Evolutionary conservation across 2,888 invertebrate species (phyloP).

Genomic region (Acleris sparsana): DNA sequence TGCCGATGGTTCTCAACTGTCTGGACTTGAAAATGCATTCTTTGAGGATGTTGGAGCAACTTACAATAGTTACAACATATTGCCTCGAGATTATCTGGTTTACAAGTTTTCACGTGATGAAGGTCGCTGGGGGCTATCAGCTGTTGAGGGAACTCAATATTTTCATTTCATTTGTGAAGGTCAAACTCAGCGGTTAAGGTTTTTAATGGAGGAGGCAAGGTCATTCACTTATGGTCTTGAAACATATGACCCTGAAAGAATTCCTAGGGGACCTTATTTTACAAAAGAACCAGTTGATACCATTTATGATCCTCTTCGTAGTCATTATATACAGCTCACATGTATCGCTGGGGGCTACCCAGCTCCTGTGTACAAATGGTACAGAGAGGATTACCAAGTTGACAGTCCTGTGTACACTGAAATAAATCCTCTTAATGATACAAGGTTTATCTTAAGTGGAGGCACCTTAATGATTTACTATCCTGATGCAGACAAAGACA

Average conservation of each 20-base stretch:
- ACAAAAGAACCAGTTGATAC: constrained; percentile 92
- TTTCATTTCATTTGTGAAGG: constrained; percentile 95
- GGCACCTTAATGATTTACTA: constrained; percentile 94
- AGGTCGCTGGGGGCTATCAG: constrained; percentile 93
- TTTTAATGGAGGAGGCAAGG: constrained; percentile 88
- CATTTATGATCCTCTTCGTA: constrained; percentile 91
- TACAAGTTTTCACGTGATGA: constrained; percentile 89
- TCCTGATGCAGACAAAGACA: constrained; percentile 91
- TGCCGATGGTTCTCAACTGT: constrained; percentile 90
- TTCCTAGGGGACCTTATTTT: constrained; percentile 95
- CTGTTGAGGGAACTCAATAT: constrained; percentile 90
- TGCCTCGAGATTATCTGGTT: constrained; percentile 89
- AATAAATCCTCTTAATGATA: constrained; percentile 90
- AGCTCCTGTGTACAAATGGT: constrained; percentile 95
- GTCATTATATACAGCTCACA: constrained; percentile 90
- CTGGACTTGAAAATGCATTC: constrained; percentile 92
- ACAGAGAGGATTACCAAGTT: constrained; percentile 92
- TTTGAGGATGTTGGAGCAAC: constrained; percentile 83
- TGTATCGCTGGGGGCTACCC: constrained; percentile 95
- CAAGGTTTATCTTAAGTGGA: constrained; percentile 93
- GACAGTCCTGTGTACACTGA: constrained; percentile 87
- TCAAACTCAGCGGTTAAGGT: constrained; percentile 87
- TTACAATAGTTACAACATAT: constrained; percentile 75
- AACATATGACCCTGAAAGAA: constrained; percentile 89
- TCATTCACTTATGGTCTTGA: constrained; percentile 94